phyloP scores from a whole-genome alignment of 1,140 invertebrate genomes.

The Lithobius niger region DNA sequence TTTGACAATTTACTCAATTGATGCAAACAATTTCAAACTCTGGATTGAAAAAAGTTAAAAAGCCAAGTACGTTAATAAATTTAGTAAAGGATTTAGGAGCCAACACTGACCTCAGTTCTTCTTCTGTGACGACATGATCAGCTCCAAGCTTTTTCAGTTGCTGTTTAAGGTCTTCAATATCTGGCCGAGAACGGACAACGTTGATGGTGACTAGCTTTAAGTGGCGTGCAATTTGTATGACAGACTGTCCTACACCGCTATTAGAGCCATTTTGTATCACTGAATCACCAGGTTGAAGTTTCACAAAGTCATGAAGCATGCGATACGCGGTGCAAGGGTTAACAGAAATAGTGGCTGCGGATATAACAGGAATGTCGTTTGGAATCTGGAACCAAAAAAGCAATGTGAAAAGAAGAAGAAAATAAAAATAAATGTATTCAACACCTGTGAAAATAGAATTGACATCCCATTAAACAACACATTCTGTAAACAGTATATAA shows the following conservation, averaged over 20 bases:
- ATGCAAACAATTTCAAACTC: no score
- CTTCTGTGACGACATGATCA: slow-evolving; percentile 77
- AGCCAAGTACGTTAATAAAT: no score
- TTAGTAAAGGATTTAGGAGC: no score
- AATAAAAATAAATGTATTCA: no score
- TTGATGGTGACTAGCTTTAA: slow-evolving; percentile 69
- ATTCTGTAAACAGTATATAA: no score
- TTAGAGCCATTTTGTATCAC: slow-evolving; percentile 96
- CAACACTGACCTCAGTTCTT: slow-evolving; percentile 55
- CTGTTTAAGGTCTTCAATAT: slow-evolving; percentile 52
- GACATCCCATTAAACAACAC: no score
- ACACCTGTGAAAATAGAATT: no score
- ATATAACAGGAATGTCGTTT: slow-evolving; percentile 45
- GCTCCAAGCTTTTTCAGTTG: slow-evolving; percentile 65
- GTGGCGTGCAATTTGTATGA: slow-evolving; percentile 60
- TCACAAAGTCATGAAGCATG: slow-evolving; percentile 84
- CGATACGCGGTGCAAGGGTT: slow-evolving; percentile 95
- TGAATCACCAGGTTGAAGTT: slow-evolving; percentile 60
- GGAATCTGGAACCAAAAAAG: slow-evolving; percentile 22
- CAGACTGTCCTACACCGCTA: slow-evolving; percentile 87
- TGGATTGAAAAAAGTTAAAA: no score
- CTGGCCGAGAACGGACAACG: slow-evolving; percentile 67
- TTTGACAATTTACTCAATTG: no score
- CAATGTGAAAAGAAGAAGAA: slow-evolving; percentile 6
- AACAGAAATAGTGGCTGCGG: slow-evolving; percentile 76